These are phyloP conservation scores for Drosophila busckii DNA, from an alignment of 1,140 invertebrate genomes.

Conservation along the genomic window DNA sequence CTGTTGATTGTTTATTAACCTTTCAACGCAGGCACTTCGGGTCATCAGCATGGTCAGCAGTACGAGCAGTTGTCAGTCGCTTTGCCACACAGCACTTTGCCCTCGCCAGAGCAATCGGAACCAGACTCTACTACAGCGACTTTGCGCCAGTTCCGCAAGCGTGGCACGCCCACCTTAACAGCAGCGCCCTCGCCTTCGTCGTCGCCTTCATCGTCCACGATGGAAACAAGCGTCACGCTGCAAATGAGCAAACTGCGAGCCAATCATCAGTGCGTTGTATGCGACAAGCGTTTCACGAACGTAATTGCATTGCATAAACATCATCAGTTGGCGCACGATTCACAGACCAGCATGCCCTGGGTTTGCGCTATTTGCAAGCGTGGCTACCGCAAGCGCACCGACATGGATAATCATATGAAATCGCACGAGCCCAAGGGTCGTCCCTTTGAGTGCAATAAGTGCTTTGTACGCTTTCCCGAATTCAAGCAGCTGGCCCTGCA, in stretches of 20 bases:
- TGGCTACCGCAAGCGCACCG: slow-evolving; percentile 66
- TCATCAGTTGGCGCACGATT: slow-evolving; percentile 62
- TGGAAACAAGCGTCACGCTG: slow-evolving; percentile 21
- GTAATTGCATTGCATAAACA: slow-evolving; percentile 67
- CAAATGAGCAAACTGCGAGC: slow-evolving; percentile 42
- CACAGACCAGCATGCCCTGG: slow-evolving; percentile 61
- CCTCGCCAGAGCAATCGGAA: slow-evolving; percentile 72
- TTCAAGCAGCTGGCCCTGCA: slow-evolving; percentile 67
- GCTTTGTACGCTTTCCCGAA: slow-evolving; percentile 64
- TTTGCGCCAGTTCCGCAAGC: slow-evolving; percentile 63
- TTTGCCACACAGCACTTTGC: slow-evolving; percentile 57
- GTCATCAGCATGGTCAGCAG: slow-evolving; percentile 28
- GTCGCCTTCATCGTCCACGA: slow-evolving; percentile 55
- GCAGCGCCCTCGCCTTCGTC: slow-evolving; percentile 51
- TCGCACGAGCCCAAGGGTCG: slow-evolving; percentile 66
- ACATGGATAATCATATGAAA: slow-evolving; percentile 73
- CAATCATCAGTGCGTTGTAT: slow-evolving; percentile 59
- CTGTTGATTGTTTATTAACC: background rate
- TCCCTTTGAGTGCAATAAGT: slow-evolving; percentile 68
- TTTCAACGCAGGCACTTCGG: slow-evolving; percentile 35
- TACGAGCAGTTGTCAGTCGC: slow-evolving; percentile 45
- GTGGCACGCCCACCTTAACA: slow-evolving; percentile 20
- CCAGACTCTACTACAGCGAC: slow-evolving; percentile 69
- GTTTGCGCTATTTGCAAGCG: slow-evolving; percentile 69
- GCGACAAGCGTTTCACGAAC: slow-evolving; percentile 66